Conservation (phyloP, 1,140 invertebrate species). For the Teleopsis dalmanni region DNA sequence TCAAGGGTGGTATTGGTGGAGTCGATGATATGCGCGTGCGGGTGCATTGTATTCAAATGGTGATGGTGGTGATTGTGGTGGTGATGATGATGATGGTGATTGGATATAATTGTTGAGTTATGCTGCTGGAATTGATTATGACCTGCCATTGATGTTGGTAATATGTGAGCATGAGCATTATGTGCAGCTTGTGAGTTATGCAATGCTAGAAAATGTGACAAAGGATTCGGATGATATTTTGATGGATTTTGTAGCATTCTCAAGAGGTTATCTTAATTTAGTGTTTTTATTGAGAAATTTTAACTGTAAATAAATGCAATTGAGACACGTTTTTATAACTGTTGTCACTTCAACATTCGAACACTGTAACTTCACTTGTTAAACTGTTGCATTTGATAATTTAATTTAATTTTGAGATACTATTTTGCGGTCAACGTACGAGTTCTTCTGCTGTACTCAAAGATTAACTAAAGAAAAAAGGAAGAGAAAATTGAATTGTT, state of each 20-base stretch:
- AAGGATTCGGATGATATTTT: slow-evolving; percentile 44
- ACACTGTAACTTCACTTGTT: no score
- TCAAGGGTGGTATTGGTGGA: slow-evolving; percentile 41
- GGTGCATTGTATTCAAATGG: slow-evolving; percentile 32
- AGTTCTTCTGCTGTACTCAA: no score
- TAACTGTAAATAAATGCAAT: no score
- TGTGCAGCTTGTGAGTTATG: slow-evolving; percentile 35
- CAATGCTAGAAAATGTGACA: slow-evolving; percentile 43
- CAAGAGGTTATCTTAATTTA: no score
- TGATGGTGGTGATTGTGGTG: slow-evolving; percentile 26
- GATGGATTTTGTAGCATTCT: slow-evolving; percentile 44
- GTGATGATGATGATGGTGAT: slow-evolving; percentile 16
- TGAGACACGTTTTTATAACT: no score
- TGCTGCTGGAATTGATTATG: slow-evolving; percentile 12
- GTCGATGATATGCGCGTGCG: slow-evolving; percentile 33
- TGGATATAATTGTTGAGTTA: slow-evolving; percentile 7
- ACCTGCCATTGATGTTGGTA: slow-evolving; percentile 11
- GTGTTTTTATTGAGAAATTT: no score
- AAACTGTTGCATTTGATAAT: no score
- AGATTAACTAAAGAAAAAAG: no score
- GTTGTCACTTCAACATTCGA: no score
- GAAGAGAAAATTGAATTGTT: no score
- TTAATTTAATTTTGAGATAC: no score
- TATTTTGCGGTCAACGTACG: no score
- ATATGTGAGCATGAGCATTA: slow-evolving; percentile 17